Evolutionary conservation across 1,140 invertebrate species (phyloP).

Genomic region (Apocrypta bakeri): DNA sequence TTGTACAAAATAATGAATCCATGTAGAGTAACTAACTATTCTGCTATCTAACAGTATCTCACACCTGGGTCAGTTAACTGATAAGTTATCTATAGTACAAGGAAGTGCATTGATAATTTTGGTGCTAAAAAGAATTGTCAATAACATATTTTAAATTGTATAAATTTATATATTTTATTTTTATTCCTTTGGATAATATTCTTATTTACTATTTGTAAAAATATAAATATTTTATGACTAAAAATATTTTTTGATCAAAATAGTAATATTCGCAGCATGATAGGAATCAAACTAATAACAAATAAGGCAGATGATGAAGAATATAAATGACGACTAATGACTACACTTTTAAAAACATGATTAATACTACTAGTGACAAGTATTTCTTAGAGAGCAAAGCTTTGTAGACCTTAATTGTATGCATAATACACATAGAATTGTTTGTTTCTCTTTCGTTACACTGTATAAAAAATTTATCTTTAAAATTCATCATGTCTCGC

Average conservation of each 20-base stretch:
- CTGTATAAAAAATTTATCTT: slow-evolving; percentile 46
- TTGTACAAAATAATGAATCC: not conserved
- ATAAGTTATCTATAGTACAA: slow-evolving; percentile 34
- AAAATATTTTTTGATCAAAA: slow-evolving; percentile 34
- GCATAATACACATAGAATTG: slow-evolving; percentile 42
- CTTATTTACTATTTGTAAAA: slow-evolving; percentile 31
- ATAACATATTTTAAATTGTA: not conserved
- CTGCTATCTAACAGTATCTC: not conserved
- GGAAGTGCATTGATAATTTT: not conserved
- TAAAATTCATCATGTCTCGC: slow-evolving; percentile 96
- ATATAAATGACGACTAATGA: slow-evolving; percentile 11
- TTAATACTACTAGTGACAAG: slow-evolving; percentile 13
- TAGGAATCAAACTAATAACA: not conserved
- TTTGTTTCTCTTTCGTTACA: not conserved
- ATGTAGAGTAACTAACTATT: not conserved
- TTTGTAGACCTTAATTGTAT: slow-evolving; percentile 25
- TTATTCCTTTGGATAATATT: slow-evolving; percentile 11
- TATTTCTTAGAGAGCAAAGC: slow-evolving; percentile 2
- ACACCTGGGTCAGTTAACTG: slow-evolving; percentile 9
- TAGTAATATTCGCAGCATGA: slow-evolving; percentile 12
- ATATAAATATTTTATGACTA: slow-evolving; percentile 36
- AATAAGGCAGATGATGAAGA: not conserved
- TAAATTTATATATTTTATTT: slow-evolving; percentile 21
- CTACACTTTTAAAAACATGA: not conserved
- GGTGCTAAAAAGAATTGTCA: not conserved